Percentiles rank a stretch among this genome's conserved stretches.
Evolutionary conservation across 2,888 invertebrate species (phyloP).

Genomic region (Cyrtodaria siliqua): DNA sequence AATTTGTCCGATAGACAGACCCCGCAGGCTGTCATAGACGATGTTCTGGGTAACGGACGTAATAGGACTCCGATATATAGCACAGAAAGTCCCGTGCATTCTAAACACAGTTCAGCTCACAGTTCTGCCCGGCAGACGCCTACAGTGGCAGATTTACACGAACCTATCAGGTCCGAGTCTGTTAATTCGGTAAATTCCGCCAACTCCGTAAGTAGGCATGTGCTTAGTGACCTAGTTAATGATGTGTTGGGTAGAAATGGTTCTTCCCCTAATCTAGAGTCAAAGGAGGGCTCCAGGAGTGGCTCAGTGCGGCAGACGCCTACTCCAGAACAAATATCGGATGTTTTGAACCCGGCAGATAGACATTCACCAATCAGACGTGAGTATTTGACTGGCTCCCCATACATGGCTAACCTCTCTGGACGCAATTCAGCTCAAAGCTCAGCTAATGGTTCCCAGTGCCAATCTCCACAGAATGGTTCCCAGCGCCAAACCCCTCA

Average conservation of each 20-base stretch:
- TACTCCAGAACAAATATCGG: slow-evolving; percentile 55
- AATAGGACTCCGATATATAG: slow-evolving; percentile 55
- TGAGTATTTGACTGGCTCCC: slow-evolving; percentile 51
- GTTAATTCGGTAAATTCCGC: slow-evolving; percentile 59
- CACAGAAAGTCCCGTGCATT: slow-evolving; percentile 58
- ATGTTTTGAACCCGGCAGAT: slow-evolving; percentile 67
- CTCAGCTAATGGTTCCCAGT: slow-evolving; percentile 31
- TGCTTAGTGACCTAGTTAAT: slow-evolving; percentile 44
- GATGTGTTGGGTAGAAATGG: slow-evolving; percentile 30
- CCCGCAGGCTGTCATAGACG: slow-evolving; percentile 51
- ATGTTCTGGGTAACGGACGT: slow-evolving; percentile 62
- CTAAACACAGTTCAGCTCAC: slow-evolving; percentile 63
- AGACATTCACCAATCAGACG: slow-evolving; percentile 63
- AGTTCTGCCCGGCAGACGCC: slow-evolving; percentile 65
- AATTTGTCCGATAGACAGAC: slow-evolving; percentile 14
- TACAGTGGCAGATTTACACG: slow-evolving; percentile 20
- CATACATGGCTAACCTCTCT: slow-evolving; percentile 20
- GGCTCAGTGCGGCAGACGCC: slow-evolving; percentile 59
- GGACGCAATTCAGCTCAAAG: slow-evolving; percentile 35
- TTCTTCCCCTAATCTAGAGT: slow-evolving; percentile 1
- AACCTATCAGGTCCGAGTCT: slow-evolving; percentile 33
- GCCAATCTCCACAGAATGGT: background rate
- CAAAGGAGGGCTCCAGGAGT: slow-evolving; percentile 33
- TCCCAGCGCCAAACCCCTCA: slow-evolving; percentile 55
- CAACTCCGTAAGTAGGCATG: slow-evolving; percentile 41